Evolutionary conservation across 2,888 invertebrate species (phyloP), one percentile per base, ranked within the genome.

Genomic region (Torymus tubicola): DNA sequence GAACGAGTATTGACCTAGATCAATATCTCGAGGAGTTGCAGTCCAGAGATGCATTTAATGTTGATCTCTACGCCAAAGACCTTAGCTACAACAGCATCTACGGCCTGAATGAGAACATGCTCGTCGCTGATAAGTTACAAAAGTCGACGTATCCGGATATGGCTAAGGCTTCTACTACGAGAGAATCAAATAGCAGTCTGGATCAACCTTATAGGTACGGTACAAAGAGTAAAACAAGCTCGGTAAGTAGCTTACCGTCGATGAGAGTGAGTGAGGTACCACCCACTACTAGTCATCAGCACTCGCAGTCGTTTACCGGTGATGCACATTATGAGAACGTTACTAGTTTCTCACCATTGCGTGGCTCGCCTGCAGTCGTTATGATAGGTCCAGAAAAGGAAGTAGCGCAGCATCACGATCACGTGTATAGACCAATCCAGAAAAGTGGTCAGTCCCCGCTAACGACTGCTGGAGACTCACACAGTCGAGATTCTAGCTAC

Each of bases 11-110:
- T n/a, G 94, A 95, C 87, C 91, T 95, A 70, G 95, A 95, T 88
- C 93, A 92, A 82, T 95, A 94, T 88, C 91, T 95, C 67, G 93
- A 94, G 85, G 93, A 94, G 83, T 91, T 95, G 82, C 94, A 94
- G 86, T 92, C 93, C 1, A 92, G 91, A 74, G 92, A 92, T 82
- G 88, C 92, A 58, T 91, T 84, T 73, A 89, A 91, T 82, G 88
- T 90, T 0, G 90, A 90, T 63, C 81, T 89, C 21, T 92, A 89
- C 77, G 85, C 91, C 16, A 90, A 90, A 64, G 88, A 89, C 53
- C 81, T 89, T 8, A 88, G 88, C 24, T 89, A 89, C 83, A 89
- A 89, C 67, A 88, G 89, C 52, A 88, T 90, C 10, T 90, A 90
- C 71, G 89, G 88, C 0, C 86, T 88, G 53, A 89, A 89, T 77